Base-by-base conservation (phyloP, 2,797 vertebrate genomes). In the Smutsia temminckii region DNA sequence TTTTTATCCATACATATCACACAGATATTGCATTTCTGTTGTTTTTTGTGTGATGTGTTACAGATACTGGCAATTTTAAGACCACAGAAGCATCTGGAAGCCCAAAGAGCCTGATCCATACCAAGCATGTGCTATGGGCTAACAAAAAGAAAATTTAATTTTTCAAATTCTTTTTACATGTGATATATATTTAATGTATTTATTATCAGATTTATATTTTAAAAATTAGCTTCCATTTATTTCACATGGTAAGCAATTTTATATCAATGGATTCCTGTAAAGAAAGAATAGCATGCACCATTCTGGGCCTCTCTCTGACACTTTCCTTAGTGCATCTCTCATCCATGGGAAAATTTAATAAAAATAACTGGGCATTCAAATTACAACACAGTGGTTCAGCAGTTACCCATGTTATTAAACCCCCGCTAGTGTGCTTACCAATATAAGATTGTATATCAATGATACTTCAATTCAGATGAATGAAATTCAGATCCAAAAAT, bases 11-110 rank as follows among this genome's bases (percentile, higher is more conserved):
- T 21, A 40, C 6, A 25, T 1, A 61, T 57, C 13, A 42, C 29
- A 42, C 32, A 95, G 64, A 77, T 85, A 88, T 32, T 93, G 4
- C 7, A 97, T 89, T 92, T 57, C 32, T 79, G 3, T 9, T 75
- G 42, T 87, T 94, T 17, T 91, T 17, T 91, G 97, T 83, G 89
- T 37, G 74, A 66, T 95, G 63, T 97, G 85, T 96, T 97, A 27
- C 93, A 92, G 46, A 66, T 75, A 85, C 53, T 96, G 71, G 2
- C 16, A 79, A 46, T 61, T 69, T 95, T 96, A 96, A 95, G 94
- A 85, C 9, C 83, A 69, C 53, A 72, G 57, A 93, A 93, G 42
- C 3, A 92, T 55, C 23, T 64, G 51, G 79, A 93, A 94, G 66
- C 29, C 59, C 29, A 71, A 83, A 93, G 85, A 84, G 46, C 46